phyloP scores from a whole-genome alignment of 2,113 vertebrate species.

The Pogona vitticeps region DNA sequence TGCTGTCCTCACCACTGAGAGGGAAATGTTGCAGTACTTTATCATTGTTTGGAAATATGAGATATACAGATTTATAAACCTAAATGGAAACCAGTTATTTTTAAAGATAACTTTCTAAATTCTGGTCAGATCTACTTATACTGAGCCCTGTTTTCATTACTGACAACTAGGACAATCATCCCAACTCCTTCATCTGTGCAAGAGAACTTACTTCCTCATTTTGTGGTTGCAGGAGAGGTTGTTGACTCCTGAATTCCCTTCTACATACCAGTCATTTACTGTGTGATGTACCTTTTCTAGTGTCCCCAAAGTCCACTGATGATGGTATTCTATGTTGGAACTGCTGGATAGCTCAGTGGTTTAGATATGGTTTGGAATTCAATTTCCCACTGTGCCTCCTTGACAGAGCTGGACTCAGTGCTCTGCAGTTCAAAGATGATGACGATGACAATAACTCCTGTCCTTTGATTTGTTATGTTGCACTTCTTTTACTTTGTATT shows the following conservation, averaged over 20 bases:
- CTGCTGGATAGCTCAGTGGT: too few species aligned
- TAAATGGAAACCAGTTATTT: too few species aligned
- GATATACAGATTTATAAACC: too few species aligned
- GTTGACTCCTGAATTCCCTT: not conserved
- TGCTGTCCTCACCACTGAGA: too few species aligned
- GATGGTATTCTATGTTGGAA: not conserved
- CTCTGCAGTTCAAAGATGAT: not conserved
- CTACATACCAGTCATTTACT: not conserved
- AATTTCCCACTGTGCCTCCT: too few species aligned
- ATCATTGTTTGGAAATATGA: too few species aligned
- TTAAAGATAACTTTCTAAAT: not conserved
- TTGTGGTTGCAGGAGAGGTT: not conserved
- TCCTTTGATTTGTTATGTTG: not conserved
- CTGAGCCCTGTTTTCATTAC: too few species aligned
- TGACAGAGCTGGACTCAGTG: too few species aligned
- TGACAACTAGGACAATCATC: not conserved
- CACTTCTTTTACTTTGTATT: not conserved
- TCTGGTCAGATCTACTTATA: not conserved
- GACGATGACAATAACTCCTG: too few species aligned
- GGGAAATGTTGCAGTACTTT: too few species aligned
- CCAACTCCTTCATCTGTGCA: not conserved
- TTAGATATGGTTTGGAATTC: too few species aligned
- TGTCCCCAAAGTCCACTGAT: not conserved
- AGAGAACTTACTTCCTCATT: not conserved
- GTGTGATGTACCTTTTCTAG: not conserved